Evolutionary conservation across 23 tunicate species (phyloP).

Genomic region (Halocynthia roretzi): DNA sequence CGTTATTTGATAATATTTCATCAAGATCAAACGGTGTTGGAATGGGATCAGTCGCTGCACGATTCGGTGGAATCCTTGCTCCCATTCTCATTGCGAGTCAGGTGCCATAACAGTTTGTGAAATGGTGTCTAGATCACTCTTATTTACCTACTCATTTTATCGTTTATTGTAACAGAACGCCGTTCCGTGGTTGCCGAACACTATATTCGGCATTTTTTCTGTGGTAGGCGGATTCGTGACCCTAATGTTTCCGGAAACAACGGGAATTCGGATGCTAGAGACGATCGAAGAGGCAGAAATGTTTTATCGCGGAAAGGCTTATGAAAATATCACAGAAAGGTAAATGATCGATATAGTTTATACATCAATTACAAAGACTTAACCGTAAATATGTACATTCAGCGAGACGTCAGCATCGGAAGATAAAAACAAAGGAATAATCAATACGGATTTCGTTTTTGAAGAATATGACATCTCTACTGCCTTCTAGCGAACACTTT

Average conservation of each 20-base stretch:
- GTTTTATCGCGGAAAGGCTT: slow-evolving; percentile 36
- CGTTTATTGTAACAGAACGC: too few species aligned
- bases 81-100: slow-evolving; percentile 27
- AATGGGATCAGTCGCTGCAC: slow-evolving; percentile 29
- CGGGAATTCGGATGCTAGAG: slow-evolving; percentile 53
- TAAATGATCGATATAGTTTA: too few species aligned
- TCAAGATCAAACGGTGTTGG: slow-evolving; percentile 54
- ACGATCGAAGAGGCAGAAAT: slow-evolving; percentile 67
- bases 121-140: too few species aligned
- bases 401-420: too few species aligned
- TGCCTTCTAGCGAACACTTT: too few species aligned
- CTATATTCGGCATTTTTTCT: slow-evolving; percentile 44
- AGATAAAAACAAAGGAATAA: too few species aligned
- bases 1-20: neutral
- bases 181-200: slow-evolving; percentile 63
- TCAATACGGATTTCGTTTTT: too few species aligned
- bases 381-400: too few species aligned
- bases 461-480: too few species aligned
- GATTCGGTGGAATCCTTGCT: slow-evolving; percentile 48
- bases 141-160: too few species aligned
- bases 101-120: neutral
- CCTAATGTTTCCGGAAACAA: slow-evolving; percentile 52
- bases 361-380: too few species aligned
- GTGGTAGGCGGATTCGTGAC: slow-evolving; percentile 31
- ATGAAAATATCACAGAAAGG: too few species aligned